Evolutionary conservation across 2,888 invertebrate species (phyloP), one percentile per base, ranked within the genome.

Genomic region (Stegophylla sp.): DNA sequence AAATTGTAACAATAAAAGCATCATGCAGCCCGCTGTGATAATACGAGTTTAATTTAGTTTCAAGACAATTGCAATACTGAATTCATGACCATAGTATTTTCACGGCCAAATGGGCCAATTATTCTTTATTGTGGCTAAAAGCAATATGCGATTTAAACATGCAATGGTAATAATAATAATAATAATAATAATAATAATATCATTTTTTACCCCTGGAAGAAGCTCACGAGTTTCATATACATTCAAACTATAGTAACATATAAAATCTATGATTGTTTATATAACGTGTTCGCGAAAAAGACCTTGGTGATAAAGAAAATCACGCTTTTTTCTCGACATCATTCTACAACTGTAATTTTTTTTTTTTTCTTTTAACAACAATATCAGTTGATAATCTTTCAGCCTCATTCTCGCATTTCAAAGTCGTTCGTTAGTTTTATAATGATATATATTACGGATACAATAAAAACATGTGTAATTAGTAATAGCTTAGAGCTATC

Each of bases 331-430:
- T 69, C 45, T 26, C 67, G 45, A 77, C 77, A 59, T 67, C 26
- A 45, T 67, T 77, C 45, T 69, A 69, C 67, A 34, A 59, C 45
- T 77, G 67, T 69, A 48, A 43, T 66, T 76, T 67, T 77, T 45
- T 20, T 59, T 59, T 59, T 43, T 67, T 51, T 28, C 56, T 67
- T 56, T 23, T 67, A 67, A 56, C 34, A 77, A 77, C 77, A 67
- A 77, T 77, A 77, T 77, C 77, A 77, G 77, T 77, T 67, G 67
- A 77, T 77, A 77, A 77, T 77, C 77, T 77, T 77, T 67, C 59
- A 77, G 67, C 75, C 75, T 76, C 53, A 76, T 76, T 76, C 75
- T 76, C 75, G 77, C 67, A 66, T 77, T 77, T 77, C 77, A 77
- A 77, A 77, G 77, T 77, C 77, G 56, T 69, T 67, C 5, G 66